A percentile compares a stretch with the other conserved stretches of the same genome.
Conservation (phyloP, 2,888 invertebrate species). For the Tuta absoluta region DNA sequence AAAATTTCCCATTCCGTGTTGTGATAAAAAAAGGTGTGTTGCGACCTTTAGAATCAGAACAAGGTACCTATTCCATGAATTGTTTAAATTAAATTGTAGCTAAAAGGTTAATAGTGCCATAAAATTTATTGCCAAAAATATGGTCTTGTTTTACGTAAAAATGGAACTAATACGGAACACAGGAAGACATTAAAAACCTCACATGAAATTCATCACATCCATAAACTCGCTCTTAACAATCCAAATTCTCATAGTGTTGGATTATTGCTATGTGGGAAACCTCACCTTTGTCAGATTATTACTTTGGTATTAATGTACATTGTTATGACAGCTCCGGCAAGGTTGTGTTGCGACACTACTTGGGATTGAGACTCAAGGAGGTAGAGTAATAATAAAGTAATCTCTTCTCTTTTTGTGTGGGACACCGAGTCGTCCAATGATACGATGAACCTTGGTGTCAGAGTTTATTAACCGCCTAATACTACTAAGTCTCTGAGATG, state of each 20-base stretch:
- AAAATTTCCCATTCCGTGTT: too few species aligned
- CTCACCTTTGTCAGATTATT: slow-evolving; percentile 51
- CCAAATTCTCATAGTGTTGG: neutral
- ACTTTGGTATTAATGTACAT: slow-evolving; percentile 46
- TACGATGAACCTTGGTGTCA: too few species aligned
- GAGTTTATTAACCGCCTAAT: too few species aligned
- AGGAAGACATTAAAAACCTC: neutral
- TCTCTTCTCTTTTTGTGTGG: too few species aligned
- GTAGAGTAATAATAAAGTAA: neutral
- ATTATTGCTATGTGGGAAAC: slow-evolving; percentile 53
- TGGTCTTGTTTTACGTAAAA: neutral
- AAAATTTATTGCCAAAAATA: too few species aligned
- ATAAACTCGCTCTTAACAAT: neutral
- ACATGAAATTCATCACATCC: neutral
- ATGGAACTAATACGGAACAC: neutral
- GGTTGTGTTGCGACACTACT: slow-evolving; percentile 50
- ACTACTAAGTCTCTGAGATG: too few species aligned
- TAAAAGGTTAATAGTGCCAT: too few species aligned
- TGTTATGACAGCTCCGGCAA: slow-evolving; percentile 50
- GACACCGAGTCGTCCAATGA: too few species aligned
- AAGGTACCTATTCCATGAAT: too few species aligned
- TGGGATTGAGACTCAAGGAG: slow-evolving; percentile 20
- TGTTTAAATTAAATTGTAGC: too few species aligned
- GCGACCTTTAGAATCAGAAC: too few species aligned
- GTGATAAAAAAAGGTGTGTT: too few species aligned